phyloP scores from a whole-genome alignment of 2,888 invertebrate species.

The Chrysolina haemoptera region DNA sequence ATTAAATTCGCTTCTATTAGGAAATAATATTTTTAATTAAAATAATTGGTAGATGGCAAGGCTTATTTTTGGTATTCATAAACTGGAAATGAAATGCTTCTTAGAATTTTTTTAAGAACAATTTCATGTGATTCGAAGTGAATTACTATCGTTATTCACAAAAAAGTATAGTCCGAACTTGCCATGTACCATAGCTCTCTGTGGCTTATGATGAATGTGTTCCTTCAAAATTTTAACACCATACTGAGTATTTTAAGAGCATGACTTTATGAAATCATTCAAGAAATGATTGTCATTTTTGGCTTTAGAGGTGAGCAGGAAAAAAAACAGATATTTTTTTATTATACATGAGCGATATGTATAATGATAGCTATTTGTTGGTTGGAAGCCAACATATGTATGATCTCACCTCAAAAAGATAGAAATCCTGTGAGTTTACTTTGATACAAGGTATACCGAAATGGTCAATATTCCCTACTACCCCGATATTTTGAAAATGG shows the following conservation, averaged over 20 bases:
- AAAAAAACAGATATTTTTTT: no score
- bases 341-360: no score
- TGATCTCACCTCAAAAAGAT: no score
- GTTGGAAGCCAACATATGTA: no score
- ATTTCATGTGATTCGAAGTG: background rate
- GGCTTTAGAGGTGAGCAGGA: no score
- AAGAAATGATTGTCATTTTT: no score
- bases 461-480: no score
- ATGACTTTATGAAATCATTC: no score
- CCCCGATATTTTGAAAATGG: background rate
- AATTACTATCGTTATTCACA: background rate
- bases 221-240: background rate
- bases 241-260: background rate
- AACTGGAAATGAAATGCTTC: background rate
- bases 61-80: slow-evolving; percentile 3
- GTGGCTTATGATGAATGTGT: slow-evolving; percentile 2
- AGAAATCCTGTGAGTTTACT: no score
- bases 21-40: background rate
- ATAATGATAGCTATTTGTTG: no score
- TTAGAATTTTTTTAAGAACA: background rate
- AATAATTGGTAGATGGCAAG: background rate
- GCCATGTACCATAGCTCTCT: slow-evolving; percentile 12
- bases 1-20: background rate
- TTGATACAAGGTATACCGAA: no score
- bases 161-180: background rate